Conservation (phyloP, 2,797 vertebrate species). For the Lacerta viridis region DNA sequence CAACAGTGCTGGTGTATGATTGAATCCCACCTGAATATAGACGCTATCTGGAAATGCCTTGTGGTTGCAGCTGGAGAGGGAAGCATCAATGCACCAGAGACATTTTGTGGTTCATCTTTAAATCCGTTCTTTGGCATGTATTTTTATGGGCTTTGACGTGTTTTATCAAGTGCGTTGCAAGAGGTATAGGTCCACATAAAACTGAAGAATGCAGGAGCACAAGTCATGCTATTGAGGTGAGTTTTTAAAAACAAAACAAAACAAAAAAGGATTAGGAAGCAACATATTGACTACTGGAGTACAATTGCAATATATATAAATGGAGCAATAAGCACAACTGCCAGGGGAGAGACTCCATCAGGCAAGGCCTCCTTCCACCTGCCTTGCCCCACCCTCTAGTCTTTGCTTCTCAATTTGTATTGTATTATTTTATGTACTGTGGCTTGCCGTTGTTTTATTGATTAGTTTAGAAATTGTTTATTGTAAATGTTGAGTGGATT, state of each 20-base stretch:
- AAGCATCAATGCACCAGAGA: neutral
- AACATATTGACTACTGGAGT: neutral
- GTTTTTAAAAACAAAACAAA: neutral
- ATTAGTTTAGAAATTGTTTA: too few species aligned
- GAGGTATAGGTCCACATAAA: neutral
- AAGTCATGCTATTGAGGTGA: neutral
- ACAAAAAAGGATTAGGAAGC: neutral
- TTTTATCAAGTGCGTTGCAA: neutral
- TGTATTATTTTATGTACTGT: too few species aligned
- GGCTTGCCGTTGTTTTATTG: too few species aligned
- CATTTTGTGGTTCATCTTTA: neutral
- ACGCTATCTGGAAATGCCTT: too few species aligned
- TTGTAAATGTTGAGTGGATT: too few species aligned
- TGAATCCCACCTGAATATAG: neutral
- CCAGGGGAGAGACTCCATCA: too few species aligned
- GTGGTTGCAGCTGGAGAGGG: too few species aligned
- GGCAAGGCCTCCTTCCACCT: too few species aligned
- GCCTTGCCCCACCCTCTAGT: too few species aligned
- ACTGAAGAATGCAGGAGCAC: neutral
- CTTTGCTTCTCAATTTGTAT: too few species aligned
- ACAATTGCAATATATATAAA: neutral
- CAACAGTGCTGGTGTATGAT: too few species aligned
- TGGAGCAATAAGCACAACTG: neutral
- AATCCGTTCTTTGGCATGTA: neutral
- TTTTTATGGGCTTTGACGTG: neutral